Percentiles rank a stretch among this genome's conserved stretches.
phyloP scores from a whole-genome alignment of 2,113 vertebrate species.

The Glaucidium brasilianum region DNA sequence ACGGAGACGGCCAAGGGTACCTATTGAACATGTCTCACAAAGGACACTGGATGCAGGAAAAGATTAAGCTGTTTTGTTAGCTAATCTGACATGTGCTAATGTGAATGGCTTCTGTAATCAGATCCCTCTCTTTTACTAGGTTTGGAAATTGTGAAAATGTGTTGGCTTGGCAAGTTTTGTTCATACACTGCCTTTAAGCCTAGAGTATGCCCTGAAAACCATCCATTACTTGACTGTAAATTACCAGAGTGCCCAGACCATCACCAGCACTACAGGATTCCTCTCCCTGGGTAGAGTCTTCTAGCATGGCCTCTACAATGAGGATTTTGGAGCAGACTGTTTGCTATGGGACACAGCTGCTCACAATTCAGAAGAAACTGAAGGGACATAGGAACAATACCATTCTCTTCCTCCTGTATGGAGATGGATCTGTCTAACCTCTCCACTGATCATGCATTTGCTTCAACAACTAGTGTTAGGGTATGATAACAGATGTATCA shows the following conservation, averaged over 20 bases:
- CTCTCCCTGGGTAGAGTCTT: background rate
- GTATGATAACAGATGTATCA: background rate
- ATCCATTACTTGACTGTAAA: background rate
- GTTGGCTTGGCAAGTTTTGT: background rate
- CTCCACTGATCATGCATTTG: background rate
- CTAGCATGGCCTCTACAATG: background rate
- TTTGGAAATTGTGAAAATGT: background rate
- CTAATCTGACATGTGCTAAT: background rate
- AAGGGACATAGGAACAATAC: background rate
- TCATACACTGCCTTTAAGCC: background rate
- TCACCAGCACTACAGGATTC: conserved; percentile 21
- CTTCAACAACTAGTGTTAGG: background rate
- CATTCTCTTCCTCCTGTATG: background rate
- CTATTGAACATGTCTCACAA: conserved; percentile 69
- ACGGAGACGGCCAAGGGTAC: conserved; percentile 78
- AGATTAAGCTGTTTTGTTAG: background rate
- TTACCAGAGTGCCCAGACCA: background rate
- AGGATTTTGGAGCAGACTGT: background rate
- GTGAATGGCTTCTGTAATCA: background rate
- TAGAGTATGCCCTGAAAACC: background rate
- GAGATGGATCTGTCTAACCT: background rate
- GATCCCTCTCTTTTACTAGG: background rate
- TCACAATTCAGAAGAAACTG: background rate
- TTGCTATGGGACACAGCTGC: background rate
- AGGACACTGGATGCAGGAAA: background rate